Evolutionary conservation across 30 jellyfish, hydroid and myxozoan genomes (phyloP).

Genomic region (Aurelia sp.): DNA sequence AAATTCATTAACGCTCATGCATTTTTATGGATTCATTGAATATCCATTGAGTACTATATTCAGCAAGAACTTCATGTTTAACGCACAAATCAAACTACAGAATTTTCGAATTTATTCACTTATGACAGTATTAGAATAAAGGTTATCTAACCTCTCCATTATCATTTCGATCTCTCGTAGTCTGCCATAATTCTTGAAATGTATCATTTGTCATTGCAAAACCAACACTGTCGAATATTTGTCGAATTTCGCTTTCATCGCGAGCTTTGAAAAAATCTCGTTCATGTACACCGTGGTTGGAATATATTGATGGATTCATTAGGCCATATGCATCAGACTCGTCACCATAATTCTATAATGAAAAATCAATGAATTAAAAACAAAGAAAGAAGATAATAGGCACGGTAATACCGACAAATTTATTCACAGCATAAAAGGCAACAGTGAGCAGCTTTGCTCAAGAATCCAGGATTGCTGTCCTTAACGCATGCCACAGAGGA

Average conservation of each 20-base stretch:
- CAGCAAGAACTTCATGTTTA: no score
- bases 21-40: no score
- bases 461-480: no score
- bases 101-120: no score
- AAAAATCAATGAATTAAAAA: background rate
- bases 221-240: conserved; percentile 89
- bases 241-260: conserved; percentile 71
- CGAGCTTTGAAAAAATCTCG: conserved; percentile 85
- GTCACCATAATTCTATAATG: conserved; percentile 92
- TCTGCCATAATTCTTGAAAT: conserved; percentile 84
- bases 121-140: no score
- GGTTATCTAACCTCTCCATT: conserved; percentile 74
- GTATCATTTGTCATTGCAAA: conserved; percentile 87
- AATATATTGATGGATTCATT: conserved; percentile 88
- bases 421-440: no score
- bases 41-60: no score
- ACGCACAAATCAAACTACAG: no score
- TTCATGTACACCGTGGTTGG: conserved; percentile 88
- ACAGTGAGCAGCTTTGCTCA: no score
- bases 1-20: no score
- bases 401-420: background rate
- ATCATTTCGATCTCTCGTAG: conserved; percentile 59
- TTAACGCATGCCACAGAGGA: no score
- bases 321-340: conserved; percentile 90
- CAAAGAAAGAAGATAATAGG: background rate